These are phyloP conservation scores for Rosalia funebris DNA, from an alignment of 2,888 invertebrate genomes.

Conservation along the genomic window DNA sequence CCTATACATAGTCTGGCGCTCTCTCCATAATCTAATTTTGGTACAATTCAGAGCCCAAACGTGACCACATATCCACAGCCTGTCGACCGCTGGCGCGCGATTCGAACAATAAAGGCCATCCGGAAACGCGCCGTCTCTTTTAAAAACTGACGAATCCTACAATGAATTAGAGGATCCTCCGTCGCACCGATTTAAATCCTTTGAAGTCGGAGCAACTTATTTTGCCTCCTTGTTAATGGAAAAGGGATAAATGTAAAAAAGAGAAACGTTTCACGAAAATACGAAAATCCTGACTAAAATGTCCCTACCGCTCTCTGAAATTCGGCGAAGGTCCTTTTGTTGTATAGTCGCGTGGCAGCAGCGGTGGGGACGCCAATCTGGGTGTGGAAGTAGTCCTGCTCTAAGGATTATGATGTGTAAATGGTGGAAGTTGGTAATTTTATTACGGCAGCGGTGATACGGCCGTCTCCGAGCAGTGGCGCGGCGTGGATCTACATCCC, in stretches of 20 bases:
- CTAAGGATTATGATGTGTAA: conserved; percentile 46
- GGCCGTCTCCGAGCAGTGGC: conserved; percentile 33
- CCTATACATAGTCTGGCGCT: too few relatives aligned
- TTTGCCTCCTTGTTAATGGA: conserved; percentile 34
- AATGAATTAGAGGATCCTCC: conserved; percentile 17
- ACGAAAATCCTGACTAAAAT: conserved; percentile 32
- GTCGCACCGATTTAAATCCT: conserved; percentile 13
- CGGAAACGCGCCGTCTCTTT: not conserved
- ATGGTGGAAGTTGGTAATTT: conserved; percentile 47
- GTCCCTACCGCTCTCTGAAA: conserved; percentile 28
- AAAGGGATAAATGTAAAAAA: conserved; percentile 40
- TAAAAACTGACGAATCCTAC: not conserved
- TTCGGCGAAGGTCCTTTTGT: conserved; percentile 35
- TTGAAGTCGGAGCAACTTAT: conserved; percentile 25
- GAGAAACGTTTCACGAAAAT: conserved; percentile 32
- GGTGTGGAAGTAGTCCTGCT: conserved; percentile 24
- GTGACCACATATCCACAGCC: too few relatives aligned
- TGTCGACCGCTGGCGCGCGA: not conserved
- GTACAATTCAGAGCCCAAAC: too few relatives aligned
- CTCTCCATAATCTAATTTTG: too few relatives aligned
- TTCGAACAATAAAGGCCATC: not conserved
- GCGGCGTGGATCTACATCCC: conserved; percentile 28
- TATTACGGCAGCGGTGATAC: conserved; percentile 35
- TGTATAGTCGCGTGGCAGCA: conserved; percentile 32
- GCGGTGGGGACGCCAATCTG: conserved; percentile 2